phyloP scores from a whole-genome alignment of 2,888 invertebrate species.

The Nebria brevicollis region DNA sequence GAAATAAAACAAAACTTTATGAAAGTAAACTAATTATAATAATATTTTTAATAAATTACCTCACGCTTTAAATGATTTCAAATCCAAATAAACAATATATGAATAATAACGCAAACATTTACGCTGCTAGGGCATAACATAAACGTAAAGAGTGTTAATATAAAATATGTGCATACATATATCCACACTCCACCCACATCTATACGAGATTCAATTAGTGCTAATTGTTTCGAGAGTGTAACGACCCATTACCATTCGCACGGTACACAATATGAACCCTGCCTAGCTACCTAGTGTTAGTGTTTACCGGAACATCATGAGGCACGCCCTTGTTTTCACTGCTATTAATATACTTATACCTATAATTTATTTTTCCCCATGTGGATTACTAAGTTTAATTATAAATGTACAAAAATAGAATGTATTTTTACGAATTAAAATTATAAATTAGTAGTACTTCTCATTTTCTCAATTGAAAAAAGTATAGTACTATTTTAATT shows the following conservation, averaged over 20 bases:
- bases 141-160: conserved; percentile 9
- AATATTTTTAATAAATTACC: too few relatives aligned
- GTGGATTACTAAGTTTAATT: not conserved
- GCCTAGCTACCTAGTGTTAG: not conserved
- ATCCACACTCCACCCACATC: conserved; percentile 31
- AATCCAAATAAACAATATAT: not conserved
- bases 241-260: conserved; percentile 28
- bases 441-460: not conserved
- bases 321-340: conserved; percentile 34
- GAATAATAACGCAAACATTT: not conserved
- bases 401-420: not conserved
- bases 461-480: too few relatives aligned
- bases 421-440: not conserved
- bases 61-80: too few relatives aligned
- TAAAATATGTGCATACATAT: not conserved
- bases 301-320: conserved; percentile 23
- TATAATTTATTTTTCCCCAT: not conserved
- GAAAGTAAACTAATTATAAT: too few relatives aligned
- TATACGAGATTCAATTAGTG: conserved; percentile 40
- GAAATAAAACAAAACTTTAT: too few relatives aligned
- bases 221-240: conserved; percentile 37
- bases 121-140: not conserved
- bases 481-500: too few relatives aligned
- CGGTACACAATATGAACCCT: not conserved
- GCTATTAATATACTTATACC: not conserved